Conservation (phyloP, 2,797 vertebrate species). For the Rhyacichthys aspro region DNA sequence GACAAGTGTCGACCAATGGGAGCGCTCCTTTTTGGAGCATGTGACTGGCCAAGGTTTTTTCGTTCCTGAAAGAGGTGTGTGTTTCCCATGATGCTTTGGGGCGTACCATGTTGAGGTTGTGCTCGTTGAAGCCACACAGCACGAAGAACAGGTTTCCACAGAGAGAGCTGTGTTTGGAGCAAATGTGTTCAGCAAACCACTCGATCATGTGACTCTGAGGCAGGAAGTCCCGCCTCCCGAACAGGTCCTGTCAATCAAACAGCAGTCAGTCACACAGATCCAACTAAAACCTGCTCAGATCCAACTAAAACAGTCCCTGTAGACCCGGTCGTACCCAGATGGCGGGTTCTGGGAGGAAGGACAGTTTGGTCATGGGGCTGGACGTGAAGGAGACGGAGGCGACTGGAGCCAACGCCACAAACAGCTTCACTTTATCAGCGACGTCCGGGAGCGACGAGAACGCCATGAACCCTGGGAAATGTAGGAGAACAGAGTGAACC, state of each 20-base stretch:
- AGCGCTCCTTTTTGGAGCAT: too few species aligned
- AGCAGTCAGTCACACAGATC: too few species aligned
- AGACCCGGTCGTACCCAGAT: conserved; percentile 66
- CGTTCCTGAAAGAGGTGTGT: too few species aligned
- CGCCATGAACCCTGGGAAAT: conserved; percentile 84
- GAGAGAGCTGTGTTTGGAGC: conserved; percentile 79
- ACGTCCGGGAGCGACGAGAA: conserved; percentile 89
- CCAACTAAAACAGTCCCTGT: too few species aligned
- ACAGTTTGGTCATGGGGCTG: conserved; percentile 79
- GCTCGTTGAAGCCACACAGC: conserved; percentile 90
- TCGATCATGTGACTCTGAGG: conserved; percentile 83
- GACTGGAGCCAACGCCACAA: conserved; percentile 85
- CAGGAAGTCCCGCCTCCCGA: conserved; percentile 87
- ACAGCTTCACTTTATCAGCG: conserved; percentile 87
- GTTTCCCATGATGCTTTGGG: not conserved
- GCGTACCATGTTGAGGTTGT: conserved; percentile 91
- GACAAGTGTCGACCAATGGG: too few species aligned
- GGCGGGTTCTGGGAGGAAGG: conserved; percentile 67
- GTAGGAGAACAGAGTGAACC: not conserved
- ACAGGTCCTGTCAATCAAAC: conserved; percentile 82
- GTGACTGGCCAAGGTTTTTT: too few species aligned
- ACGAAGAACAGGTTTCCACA: conserved; percentile 92
- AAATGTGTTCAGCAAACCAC: conserved; percentile 89
- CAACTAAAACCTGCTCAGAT: too few species aligned
- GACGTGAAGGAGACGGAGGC: conserved; percentile 69